Percentiles rank a stretch among this genome's conserved stretches.
Conservation (phyloP, 2,797 vertebrate species). For the Danio jaintianensis region DNA sequence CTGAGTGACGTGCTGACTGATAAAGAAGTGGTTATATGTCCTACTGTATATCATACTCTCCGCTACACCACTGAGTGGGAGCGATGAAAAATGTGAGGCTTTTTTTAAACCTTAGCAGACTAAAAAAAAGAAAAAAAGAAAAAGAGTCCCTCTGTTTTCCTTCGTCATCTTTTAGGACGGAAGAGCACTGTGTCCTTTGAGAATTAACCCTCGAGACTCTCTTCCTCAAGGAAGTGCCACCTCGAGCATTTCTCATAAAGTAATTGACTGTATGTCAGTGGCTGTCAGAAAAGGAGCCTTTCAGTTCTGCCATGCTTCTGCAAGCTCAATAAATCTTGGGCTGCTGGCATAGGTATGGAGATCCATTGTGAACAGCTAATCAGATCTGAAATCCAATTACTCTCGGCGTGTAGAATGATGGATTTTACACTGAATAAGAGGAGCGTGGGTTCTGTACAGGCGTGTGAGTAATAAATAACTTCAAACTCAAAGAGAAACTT, state of each 20-base stretch:
- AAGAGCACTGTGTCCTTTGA: slow-evolving; percentile 15
- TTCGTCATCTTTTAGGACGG: slow-evolving; percentile 24
- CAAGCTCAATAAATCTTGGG: slow-evolving; percentile 55
- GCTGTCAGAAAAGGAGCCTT: slow-evolving; percentile 49
- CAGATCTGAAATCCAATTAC: slow-evolving; percentile 61
- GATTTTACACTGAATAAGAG: slow-evolving; percentile 53
- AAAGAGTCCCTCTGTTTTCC: slow-evolving; percentile 21
- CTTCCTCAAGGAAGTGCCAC: slow-evolving; percentile 45
- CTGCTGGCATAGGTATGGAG: slow-evolving; percentile 50
- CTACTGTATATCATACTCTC: no score
- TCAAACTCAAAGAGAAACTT: slow-evolving; percentile 36
- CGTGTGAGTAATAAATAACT: slow-evolving; percentile 28
- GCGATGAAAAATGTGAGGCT: slow-evolving; percentile 7
- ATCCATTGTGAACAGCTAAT: slow-evolving; percentile 57
- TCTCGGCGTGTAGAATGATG: slow-evolving; percentile 51
- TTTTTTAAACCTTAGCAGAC: not conserved
- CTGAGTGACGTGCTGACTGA: no score
- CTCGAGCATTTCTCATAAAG: slow-evolving; percentile 47
- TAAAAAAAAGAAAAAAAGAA: not conserved
- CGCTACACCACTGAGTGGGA: not conserved
- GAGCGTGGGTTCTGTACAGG: slow-evolving; percentile 15
- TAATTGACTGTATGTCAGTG: slow-evolving; percentile 61
- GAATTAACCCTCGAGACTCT: slow-evolving; percentile 43
- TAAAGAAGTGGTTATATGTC: no score
- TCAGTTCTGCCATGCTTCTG: slow-evolving; percentile 23